Evolutionary conservation across 2,797 vertebrate genomes (phyloP).

Genomic region (Megalops cyprinoides): DNA sequence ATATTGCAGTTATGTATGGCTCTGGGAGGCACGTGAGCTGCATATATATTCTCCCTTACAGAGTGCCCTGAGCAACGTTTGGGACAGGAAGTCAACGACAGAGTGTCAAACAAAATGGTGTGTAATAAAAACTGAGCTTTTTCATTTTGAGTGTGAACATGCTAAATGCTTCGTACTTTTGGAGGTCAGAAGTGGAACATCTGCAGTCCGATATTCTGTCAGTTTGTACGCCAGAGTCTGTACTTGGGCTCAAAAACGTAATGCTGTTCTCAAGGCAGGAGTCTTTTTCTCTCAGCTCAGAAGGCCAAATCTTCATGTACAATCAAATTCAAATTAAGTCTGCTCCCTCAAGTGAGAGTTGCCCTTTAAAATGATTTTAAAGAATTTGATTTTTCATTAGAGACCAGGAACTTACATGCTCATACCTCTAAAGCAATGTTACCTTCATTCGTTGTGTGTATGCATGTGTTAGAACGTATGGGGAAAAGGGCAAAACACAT

Average conservation of each 20-base stretch:
- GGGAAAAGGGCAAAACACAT: too few species aligned
- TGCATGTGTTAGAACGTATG: too few species aligned
- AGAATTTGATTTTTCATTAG: too few species aligned
- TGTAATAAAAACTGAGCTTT: background rate
- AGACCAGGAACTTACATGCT: too few species aligned
- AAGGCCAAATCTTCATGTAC: too few species aligned
- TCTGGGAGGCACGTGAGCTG: background rate
- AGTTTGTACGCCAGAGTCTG: background rate
- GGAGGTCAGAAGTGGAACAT: slow-evolving; percentile 1
- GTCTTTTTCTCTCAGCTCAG: background rate
- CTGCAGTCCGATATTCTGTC: background rate
- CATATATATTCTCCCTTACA: too few species aligned
- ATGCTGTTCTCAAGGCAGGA: background rate
- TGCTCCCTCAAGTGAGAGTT: background rate
- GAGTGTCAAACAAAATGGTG: background rate
- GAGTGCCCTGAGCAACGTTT: background rate
- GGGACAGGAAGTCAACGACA: too few species aligned
- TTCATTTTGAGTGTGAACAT: slow-evolving; percentile 15
- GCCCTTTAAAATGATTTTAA: background rate
- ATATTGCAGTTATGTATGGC: background rate
- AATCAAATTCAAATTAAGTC: too few species aligned
- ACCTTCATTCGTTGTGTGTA: too few species aligned
- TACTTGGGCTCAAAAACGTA: background rate
- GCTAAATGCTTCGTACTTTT: slow-evolving; percentile 8
- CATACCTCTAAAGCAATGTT: too few species aligned